These are phyloP conservation scores for Caenorhabditis doughertyi DNA, from an alignment of 2,888 invertebrate species.

Conservation along the genomic window DNA sequence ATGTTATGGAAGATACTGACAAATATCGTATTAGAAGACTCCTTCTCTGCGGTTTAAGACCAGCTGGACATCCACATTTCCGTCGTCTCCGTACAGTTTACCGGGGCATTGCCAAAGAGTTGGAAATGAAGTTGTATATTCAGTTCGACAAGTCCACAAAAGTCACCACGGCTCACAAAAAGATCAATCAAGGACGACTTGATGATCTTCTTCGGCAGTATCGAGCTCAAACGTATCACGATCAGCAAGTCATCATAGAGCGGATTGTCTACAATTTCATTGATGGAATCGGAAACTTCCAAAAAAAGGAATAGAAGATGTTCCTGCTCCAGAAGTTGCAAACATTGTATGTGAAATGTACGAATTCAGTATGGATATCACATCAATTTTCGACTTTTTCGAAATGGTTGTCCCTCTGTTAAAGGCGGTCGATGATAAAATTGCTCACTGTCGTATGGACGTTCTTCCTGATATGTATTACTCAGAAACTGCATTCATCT, in stretches of 20 bases:
- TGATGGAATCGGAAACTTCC: constrained; percentile 94
- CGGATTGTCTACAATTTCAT: constrained; percentile 91
- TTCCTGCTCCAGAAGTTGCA: constrained; percentile 91
- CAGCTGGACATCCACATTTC: constrained; percentile 15
- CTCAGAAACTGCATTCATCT: constrained; percentile 92
- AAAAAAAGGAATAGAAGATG: constrained; percentile 88
- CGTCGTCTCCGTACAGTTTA: constrained; percentile 12
- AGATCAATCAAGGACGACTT: constrained; percentile 10
- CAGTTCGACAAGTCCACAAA: background rate
- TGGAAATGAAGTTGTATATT: constrained; percentile 14
- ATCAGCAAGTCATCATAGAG: constrained; percentile 92
- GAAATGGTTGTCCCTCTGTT: constrained; percentile 86
- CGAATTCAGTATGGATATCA: constrained; percentile 95
- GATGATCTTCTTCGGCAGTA: constrained; percentile 43
- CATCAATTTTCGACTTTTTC: constrained; percentile 94
- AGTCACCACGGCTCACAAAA: constrained; percentile 16
- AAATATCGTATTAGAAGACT: constrained; percentile 1
- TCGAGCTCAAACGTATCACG: constrained; percentile 92
- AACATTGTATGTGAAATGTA: constrained; percentile 97
- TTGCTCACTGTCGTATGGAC: constrained; percentile 67
- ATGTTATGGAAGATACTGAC: background rate
- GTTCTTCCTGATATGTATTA: constrained; percentile 87
- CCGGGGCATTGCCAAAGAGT: constrained; percentile 12
- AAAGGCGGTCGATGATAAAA: constrained; percentile 63
- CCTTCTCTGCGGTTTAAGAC: constrained; percentile 29